Percentiles rank a stretch among this genome's conserved stretches.
These are phyloP conservation scores for Antennarius striatus DNA, from an alignment of 2,113 vertebrate genomes.

Conservation along the genomic window DNA sequence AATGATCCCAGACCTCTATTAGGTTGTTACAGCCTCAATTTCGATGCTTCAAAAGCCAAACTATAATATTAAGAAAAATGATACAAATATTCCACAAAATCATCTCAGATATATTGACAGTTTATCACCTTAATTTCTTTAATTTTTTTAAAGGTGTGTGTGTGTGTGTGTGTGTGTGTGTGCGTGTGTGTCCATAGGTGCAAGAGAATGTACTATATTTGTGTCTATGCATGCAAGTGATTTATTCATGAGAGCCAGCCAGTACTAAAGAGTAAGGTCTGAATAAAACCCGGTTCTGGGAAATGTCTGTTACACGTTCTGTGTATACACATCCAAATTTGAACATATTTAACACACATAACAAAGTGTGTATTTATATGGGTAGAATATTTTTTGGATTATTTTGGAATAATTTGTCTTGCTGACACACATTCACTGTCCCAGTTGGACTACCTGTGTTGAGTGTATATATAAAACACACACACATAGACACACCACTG, in stretches of 20 bases:
- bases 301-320: conserved; percentile 11
- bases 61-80: too few relatives aligned
- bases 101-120: too few relatives aligned
- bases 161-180: not conserved
- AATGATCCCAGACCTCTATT: too few relatives aligned
- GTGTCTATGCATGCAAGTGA: conserved; percentile 16
- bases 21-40: too few relatives aligned
- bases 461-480: too few relatives aligned
- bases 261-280: not conserved
- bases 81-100: too few relatives aligned
- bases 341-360: not conserved
- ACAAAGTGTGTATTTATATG: conserved; percentile 7
- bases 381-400: not conserved
- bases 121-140: too few relatives aligned
- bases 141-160: too few relatives aligned
- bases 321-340: conserved; percentile 6
- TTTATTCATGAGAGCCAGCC: conserved; percentile 48
- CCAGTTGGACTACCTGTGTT: not conserved
- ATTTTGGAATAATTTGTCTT: too few relatives aligned
- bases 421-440: not conserved
- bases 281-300: not conserved
- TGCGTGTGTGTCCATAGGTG: conserved; percentile 8
- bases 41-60: too few relatives aligned
- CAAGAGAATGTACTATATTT: conserved; percentile 10
- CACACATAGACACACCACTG: too few relatives aligned